Conservation (phyloP, 2,797 vertebrate genomes). For the Nasua narica region DNA sequence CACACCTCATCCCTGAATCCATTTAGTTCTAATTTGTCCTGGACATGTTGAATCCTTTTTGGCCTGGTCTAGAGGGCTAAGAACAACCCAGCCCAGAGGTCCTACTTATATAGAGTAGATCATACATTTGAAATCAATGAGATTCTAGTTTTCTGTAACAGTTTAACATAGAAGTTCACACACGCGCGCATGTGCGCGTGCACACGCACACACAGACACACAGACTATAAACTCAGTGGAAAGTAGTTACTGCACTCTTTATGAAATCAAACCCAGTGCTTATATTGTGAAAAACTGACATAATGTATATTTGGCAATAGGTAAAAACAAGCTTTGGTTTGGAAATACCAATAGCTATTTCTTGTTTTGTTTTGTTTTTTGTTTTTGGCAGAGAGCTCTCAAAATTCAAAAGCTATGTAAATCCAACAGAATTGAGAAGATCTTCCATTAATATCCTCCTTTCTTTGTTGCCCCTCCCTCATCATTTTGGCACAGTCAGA, state of each 20-base stretch:
- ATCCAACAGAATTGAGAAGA: slow-evolving; percentile 92
- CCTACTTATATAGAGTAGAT: not conserved
- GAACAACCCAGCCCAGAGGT: not conserved
- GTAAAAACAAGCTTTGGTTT: slow-evolving; percentile 42
- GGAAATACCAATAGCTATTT: slow-evolving; percentile 57
- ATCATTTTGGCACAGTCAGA: slow-evolving; percentile 92
- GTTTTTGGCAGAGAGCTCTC: slow-evolving; percentile 88
- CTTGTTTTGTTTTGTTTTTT: not conserved
- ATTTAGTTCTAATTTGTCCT: slow-evolving; percentile 1
- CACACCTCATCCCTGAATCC: not conserved
- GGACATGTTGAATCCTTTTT: slow-evolving; percentile 9
- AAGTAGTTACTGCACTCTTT: slow-evolving; percentile 8
- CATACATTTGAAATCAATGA: slow-evolving; percentile 31
- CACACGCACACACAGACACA: not conserved
- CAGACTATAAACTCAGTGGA: not conserved
- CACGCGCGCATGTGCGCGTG: not conserved
- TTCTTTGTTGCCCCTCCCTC: slow-evolving; percentile 92
- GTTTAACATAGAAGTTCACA: not conserved
- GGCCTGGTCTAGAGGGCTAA: not conserved
- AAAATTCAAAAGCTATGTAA: slow-evolving; percentile 93
- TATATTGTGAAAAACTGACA: slow-evolving; percentile 21
- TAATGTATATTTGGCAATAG: slow-evolving; percentile 49
- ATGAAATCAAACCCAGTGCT: not conserved
- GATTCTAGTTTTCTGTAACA: slow-evolving; percentile 16
- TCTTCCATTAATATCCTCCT: slow-evolving; percentile 93